These are phyloP conservation scores for Prosapia bicincta DNA, from an alignment of 2,888 invertebrate genomes.

Conservation along the genomic window DNA sequence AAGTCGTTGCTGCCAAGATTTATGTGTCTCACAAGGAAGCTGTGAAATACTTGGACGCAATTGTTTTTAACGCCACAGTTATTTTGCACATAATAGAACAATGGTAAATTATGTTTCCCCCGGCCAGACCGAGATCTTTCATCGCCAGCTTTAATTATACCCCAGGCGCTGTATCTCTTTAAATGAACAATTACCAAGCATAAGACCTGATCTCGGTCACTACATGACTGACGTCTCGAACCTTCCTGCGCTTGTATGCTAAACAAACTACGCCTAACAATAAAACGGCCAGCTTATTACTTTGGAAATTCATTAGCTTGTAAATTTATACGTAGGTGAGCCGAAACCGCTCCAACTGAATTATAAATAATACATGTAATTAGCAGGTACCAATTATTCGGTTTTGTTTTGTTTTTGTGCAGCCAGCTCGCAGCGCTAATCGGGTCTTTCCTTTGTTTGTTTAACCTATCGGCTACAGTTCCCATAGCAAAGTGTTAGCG, in stretches of 20 bases:
- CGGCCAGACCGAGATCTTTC: not conserved
- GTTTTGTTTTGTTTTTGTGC: not conserved
- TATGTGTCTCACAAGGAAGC: not conserved
- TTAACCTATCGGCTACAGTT: not conserved
- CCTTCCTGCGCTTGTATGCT: not conserved
- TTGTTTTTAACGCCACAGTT: slow-evolving; percentile 2
- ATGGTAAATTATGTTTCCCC: not conserved
- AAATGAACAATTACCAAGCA: not conserved
- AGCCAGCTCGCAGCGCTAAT: not conserved
- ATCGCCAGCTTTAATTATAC: not conserved
- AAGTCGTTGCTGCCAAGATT: not conserved
- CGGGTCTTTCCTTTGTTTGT: not conserved
- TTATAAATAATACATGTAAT: not conserved
- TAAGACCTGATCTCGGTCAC: not conserved
- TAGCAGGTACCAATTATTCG: not conserved
- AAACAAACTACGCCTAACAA: not conserved
- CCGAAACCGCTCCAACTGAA: not conserved
- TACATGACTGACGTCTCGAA: not conserved
- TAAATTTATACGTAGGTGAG: not conserved
- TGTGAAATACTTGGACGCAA: not conserved
- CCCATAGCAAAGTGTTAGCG: too few species aligned
- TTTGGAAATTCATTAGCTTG: not conserved
- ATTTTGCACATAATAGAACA: slow-evolving; percentile 2
- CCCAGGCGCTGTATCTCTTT: not conserved
- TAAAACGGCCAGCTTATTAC: not conserved